Evolutionary conservation across 2,113 vertebrate genomes (phyloP), one percentile per base, ranked within the genome.

Genomic region (Platichthys stellatus): DNA sequence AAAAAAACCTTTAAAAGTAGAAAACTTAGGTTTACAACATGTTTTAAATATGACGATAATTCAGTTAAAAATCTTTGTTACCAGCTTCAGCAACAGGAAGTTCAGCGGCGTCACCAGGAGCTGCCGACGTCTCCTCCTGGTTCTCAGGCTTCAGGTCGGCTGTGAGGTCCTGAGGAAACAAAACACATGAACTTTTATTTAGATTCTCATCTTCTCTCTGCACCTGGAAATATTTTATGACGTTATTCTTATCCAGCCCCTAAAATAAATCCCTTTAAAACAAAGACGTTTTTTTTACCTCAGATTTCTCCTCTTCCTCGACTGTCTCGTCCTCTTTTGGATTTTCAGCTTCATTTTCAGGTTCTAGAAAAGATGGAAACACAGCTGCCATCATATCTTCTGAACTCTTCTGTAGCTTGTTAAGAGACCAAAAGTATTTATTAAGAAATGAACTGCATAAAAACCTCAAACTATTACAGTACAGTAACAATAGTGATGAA

Each of bases 331-430:
- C 74, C 56, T 72, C 20, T 13, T 56, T n/a, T 61, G 47, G 47
- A 28, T 68, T 67, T 70, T 74, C 9, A 76, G 26, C 3, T 0
- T 86, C 83, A 28, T 62, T 67, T 58, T 74, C 9, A 76, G n/a
- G 2, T 0, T 86, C 83, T 88, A 71, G 13, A 60, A 69, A 53
- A 38, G 2, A 66, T 4, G 4, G 2, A 63, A 69, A 51, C 9
- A 57, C 2, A 23, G 0, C 53, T 21, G 3, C 20, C 10, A 17
- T 63, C 35, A 38, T 15, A 17, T 54, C 17, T 12, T 64, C 3
- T 24, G 24, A 24, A 24, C 24, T 24, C 24, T 24, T 24, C 24
- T 24, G 24, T 2, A 24, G 24, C 24, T 28, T 28, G 26, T 21
- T 54, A 21, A 9, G 7, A 54, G n/a, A 54, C 15, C 45, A 47